Evolutionary conservation across 2,888 invertebrate genomes (phyloP), one percentile per base, ranked within the genome.

Genomic region (Cybosia mesomella): DNA sequence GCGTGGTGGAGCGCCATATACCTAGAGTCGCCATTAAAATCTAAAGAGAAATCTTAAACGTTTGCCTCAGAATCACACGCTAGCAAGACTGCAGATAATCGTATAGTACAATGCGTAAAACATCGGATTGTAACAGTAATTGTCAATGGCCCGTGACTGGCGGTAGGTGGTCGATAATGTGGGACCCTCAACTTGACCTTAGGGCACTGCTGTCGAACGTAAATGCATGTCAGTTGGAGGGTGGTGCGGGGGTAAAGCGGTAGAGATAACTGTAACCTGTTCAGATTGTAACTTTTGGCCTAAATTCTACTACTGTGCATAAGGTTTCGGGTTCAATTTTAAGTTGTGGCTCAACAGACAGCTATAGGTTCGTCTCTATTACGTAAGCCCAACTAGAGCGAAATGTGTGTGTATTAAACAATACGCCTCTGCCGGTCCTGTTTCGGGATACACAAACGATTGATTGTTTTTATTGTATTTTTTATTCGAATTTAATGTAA

Each of bases 181-280:
- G 77, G 67, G 81, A 84, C 84, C 83, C 74, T 79, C 82, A 81
- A 83, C 82, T 82, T 84, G 84, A 81, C 79, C 83, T 71, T 70
- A 83, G 83, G 85, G 80, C 80, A 77, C 53, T 72, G 68, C 69
- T 73, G 74, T 77, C 69, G 79, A 73, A 70, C 68, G 68, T 53
- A 66, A 68, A 77, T 73, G 72, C 82, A 74, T 76, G 79, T 79
- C 79, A 76, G 76, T 73, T 61, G 59, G 58, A 28, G 22, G 2
- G 7, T 36, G 55, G 67, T 60, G 0, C 21, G 66, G 61, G 39
- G 10, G 2, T n/a, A 0, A 66, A 54, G 67, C 64, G 58, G 0
- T 15, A 22, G 43, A 21, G 43, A 3, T 53, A 11, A n/a, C 18
- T 39, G 43, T 43, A 43, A n/a, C 24, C 4, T 24, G 24, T 49